Conservation (phyloP, 2,113 vertebrate genomes). For the Laticauda colubrina region DNA sequence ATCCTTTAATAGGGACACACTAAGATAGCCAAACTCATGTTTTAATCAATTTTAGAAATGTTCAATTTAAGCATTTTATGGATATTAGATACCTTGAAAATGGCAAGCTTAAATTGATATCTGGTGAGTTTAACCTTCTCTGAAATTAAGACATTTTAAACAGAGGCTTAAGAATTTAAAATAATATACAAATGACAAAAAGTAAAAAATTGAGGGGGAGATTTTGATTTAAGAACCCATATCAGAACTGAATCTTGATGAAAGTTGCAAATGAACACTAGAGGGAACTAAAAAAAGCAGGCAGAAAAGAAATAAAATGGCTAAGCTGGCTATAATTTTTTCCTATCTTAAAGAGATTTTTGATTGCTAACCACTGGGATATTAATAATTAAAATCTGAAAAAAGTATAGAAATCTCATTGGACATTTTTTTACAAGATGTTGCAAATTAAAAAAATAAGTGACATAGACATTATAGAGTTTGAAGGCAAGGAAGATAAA, state of each 20-base stretch:
- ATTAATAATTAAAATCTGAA: background rate
- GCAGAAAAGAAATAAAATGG: background rate
- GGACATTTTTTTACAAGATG: background rate
- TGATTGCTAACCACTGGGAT: background rate
- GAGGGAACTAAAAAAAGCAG: background rate
- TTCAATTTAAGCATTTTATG: background rate
- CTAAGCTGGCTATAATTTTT: background rate
- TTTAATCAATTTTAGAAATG: background rate
- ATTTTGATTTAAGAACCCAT: background rate
- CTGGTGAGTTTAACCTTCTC: background rate
- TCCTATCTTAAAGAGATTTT: background rate
- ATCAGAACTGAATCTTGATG: background rate
- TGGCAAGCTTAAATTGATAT: background rate
- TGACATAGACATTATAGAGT: background rate
- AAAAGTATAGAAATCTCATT: background rate
- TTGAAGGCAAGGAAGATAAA: background rate
- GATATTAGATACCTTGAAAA: background rate
- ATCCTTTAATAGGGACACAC: background rate
- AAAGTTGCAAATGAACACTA: background rate
- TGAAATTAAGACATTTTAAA: background rate
- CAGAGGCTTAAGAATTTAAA: background rate
- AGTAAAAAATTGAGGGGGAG: background rate
- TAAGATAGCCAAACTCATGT: background rate
- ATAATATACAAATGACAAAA: background rate
- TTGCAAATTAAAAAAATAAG: background rate